Evolutionary conservation across 2,797 vertebrate species (phyloP).

Genomic region (Pseudochromis fuscus): DNA sequence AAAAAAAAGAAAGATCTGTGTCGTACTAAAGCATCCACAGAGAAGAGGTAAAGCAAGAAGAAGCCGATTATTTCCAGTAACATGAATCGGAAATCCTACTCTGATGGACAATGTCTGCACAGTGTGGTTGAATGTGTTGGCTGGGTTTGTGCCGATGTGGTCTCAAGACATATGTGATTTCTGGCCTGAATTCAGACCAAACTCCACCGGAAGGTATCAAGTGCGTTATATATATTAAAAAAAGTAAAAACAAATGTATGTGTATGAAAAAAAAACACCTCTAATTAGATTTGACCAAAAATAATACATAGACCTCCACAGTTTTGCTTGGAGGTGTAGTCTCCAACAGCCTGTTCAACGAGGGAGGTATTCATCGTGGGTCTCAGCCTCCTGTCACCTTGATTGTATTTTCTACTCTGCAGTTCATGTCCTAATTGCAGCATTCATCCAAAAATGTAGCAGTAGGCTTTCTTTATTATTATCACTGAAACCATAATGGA

Average conservation of each 20-base stretch:
- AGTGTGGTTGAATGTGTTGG: too few relatives aligned
- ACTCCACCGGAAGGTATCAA: neutral
- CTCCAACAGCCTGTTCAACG: neutral
- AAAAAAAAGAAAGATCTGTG: too few relatives aligned
- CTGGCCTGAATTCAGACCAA: neutral
- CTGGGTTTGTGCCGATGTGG: neutral
- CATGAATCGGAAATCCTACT: too few relatives aligned
- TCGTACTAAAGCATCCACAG: too few relatives aligned
- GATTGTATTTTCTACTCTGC: neutral
- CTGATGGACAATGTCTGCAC: too few relatives aligned
- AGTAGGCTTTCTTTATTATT: slow-evolving; percentile 52
- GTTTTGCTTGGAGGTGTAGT: neutral
- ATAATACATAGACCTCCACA: neutral
- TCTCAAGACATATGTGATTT: neutral
- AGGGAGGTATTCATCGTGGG: neutral
- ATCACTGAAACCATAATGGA: slow-evolving; percentile 54
- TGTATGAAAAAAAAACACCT: neutral
- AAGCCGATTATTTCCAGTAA: too few relatives aligned
- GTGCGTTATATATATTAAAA: neutral
- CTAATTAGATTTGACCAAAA: neutral
- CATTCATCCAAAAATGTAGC: slow-evolving; percentile 28
- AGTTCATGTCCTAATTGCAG: slow-evolving; percentile 36
- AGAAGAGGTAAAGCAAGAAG: too few relatives aligned
- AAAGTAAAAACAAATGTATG: neutral
- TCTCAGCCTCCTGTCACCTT: neutral